These are phyloP conservation scores for Ciconia maguari DNA, from an alignment of 2,113 vertebrate species.

Conservation along the genomic window DNA sequence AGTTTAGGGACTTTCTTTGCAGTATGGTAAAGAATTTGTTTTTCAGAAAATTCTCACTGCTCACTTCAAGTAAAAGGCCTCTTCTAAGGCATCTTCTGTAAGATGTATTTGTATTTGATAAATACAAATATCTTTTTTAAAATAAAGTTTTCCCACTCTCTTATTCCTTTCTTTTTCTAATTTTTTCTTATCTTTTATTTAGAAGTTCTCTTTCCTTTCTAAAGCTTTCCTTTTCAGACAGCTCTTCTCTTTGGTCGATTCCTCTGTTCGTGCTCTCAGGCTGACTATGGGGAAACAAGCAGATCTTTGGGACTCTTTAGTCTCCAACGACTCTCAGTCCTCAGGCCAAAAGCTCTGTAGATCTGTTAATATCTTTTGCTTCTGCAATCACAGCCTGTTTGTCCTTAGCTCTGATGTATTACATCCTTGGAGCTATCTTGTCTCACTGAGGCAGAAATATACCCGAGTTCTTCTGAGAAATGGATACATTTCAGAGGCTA, in stretches of 20 bases:
- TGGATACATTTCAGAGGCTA: neutral
- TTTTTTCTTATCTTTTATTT: neutral
- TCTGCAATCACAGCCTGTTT: neutral
- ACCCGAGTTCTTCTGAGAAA: neutral
- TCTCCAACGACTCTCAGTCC: neutral
- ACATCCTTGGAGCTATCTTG: neutral
- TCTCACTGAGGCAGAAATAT: neutral
- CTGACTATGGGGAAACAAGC: neutral
- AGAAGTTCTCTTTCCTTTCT: neutral
- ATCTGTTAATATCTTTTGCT: neutral
- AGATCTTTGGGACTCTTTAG: neutral
- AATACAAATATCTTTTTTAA: neutral
- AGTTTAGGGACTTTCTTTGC: neutral
- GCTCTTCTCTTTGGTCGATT: neutral
- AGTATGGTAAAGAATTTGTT: neutral
- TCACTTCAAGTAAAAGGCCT: neutral
- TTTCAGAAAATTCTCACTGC: neutral
- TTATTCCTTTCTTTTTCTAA: neutral
- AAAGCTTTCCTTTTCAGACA: neutral
- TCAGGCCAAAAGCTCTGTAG: conserved; percentile 1
- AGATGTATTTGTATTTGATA: neutral
- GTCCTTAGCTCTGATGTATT: conserved; percentile 8
- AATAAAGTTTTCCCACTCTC: neutral
- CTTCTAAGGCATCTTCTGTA: neutral
- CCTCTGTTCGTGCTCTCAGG: neutral